These are phyloP conservation scores for Carcinoscorpius rotundicauda DNA, from an alignment of 1,140 invertebrate species.

Conservation along the genomic window DNA sequence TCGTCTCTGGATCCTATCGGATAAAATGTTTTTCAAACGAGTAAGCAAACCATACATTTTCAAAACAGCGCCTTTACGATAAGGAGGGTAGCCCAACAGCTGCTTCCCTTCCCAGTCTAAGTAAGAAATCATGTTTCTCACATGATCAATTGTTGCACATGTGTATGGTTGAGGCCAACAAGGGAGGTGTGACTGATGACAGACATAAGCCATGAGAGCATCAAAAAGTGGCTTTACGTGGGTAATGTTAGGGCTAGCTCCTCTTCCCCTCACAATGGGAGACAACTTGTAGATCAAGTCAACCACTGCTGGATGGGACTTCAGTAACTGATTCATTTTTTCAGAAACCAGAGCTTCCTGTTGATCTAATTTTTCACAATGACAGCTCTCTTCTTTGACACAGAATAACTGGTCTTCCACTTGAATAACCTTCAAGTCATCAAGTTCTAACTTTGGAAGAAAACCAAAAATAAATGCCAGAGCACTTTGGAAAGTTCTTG, in stretches of 20 bases:
- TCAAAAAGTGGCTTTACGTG: constrained; percentile 62
- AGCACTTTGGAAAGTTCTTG: constrained; percentile 78
- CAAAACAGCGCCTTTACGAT: constrained; percentile 26
- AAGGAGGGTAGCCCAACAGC: constrained; percentile 17
- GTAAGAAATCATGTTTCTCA: constrained; percentile 29
- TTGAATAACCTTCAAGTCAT: constrained; percentile 46
- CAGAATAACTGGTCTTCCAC: constrained; percentile 73
- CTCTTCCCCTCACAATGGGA: constrained; percentile 44
- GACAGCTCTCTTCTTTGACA: constrained; percentile 52
- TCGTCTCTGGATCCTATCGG: constrained; percentile 57
- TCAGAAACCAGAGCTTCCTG: constrained; percentile 17
- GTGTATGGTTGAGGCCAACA: constrained; percentile 36
- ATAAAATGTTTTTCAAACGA: constrained; percentile 47
- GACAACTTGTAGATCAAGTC: constrained; percentile 41
- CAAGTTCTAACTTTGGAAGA: constrained; percentile 44
- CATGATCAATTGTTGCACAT: constrained; percentile 26
- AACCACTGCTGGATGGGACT: constrained; percentile 43
- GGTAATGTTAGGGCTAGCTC: constrained; percentile 39
- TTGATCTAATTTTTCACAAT: constrained; percentile 55
- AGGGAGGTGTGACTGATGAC: constrained; percentile 63
- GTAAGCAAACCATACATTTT: constrained; percentile 33
- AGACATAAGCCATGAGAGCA: constrained; percentile 64
- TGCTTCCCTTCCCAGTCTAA: constrained; percentile 28
- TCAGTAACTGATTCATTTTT: constrained; percentile 22
- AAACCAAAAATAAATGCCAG: constrained; percentile 64